Conservation (phyloP, 2,113 vertebrate species). For the Phoxinus phoxinus region DNA sequence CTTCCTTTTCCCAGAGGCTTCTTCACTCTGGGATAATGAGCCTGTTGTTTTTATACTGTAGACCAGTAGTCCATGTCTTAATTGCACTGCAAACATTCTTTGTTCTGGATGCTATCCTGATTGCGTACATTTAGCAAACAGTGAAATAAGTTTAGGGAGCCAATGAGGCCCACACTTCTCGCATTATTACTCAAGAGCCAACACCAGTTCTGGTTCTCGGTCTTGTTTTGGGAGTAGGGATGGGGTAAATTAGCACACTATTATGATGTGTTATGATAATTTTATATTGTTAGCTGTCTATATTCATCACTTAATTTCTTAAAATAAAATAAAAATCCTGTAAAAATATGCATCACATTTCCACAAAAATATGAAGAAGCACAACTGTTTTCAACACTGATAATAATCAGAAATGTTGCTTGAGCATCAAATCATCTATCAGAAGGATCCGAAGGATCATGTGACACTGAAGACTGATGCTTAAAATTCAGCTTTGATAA, state of each 20-base stretch:
- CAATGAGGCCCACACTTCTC: slow-evolving; percentile 5
- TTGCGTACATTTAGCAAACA: slow-evolving; percentile 17
- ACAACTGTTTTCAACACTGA: too few relatives aligned
- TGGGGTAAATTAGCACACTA: neutral
- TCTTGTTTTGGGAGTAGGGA: neutral
- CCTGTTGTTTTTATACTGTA: slow-evolving; percentile 16
- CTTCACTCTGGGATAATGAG: slow-evolving; percentile 9
- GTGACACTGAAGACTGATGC: too few relatives aligned
- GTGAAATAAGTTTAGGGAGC: neutral
- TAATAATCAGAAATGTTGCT: neutral
- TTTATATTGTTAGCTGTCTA: neutral
- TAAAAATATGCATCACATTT: too few relatives aligned
- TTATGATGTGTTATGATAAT: neutral
- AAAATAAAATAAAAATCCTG: too few relatives aligned
- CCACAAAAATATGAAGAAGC: too few relatives aligned
- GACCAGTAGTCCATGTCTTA: slow-evolving; percentile 5
- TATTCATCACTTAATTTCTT: too few relatives aligned
- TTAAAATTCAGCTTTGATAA: too few relatives aligned
- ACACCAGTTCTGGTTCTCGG: neutral
- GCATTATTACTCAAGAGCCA: neutral
- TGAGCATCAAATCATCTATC: neutral
- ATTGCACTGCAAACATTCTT: slow-evolving; percentile 8
- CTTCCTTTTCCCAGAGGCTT: slow-evolving; percentile 10
- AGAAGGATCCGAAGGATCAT: too few relatives aligned
- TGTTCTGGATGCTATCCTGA: neutral